Conservation (phyloP, 2,797 vertebrate genomes). For the Lophotriccus pileatus region DNA sequence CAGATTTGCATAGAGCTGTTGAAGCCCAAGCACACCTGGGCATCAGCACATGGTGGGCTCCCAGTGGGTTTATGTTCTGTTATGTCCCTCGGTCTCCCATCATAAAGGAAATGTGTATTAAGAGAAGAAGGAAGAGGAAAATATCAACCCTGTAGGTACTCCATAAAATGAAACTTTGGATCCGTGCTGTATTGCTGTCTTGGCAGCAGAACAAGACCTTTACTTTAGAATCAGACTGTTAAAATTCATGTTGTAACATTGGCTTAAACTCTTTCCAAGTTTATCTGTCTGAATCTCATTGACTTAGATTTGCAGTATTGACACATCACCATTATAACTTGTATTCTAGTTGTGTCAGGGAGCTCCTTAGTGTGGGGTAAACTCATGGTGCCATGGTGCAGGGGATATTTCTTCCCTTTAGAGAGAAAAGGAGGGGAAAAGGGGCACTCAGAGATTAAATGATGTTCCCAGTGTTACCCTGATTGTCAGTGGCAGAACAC, state of each 20-base stretch:
- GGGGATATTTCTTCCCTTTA: background rate
- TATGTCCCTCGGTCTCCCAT: background rate
- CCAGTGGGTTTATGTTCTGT: background rate
- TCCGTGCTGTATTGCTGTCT: rapidly evolving
- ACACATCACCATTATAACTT: background rate
- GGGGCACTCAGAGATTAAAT: background rate
- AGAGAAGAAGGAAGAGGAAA: background rate
- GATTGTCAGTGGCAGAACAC: background rate
- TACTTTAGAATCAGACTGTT: background rate
- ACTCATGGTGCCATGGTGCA: rapidly evolving
- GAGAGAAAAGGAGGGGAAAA: background rate
- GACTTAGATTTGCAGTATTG: background rate
- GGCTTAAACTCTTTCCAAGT: background rate
- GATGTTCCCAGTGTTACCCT: background rate
- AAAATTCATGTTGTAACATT: background rate
- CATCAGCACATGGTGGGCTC: background rate
- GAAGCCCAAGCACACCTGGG: slow-evolving; percentile 35
- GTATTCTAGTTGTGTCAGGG: rapidly evolving
- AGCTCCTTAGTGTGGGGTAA: rapidly evolving
- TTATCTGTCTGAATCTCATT: background rate
- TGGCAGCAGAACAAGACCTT: background rate
- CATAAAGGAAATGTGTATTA: background rate
- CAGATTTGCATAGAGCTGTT: slow-evolving; percentile 83
- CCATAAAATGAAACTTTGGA: background rate
- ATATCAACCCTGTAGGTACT: background rate